Evolutionary conservation across 2,888 invertebrate genomes (phyloP).

Genomic region (Mystacides longicornis): DNA sequence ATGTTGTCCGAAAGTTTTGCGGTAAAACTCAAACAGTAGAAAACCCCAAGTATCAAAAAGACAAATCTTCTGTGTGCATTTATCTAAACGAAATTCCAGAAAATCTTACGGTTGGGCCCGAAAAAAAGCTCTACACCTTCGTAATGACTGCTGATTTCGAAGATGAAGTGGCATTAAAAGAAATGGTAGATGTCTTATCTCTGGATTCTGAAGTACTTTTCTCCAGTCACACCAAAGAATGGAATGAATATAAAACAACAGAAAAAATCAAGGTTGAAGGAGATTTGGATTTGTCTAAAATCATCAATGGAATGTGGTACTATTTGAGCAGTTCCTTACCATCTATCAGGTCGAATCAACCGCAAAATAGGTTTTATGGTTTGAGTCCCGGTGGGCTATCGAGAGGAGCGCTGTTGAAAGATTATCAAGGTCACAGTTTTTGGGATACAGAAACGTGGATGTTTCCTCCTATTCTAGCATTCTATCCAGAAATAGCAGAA

Average conservation of each 20-base stretch:
- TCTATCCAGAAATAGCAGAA: slow-evolving; percentile 32
- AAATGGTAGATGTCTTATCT: slow-evolving; percentile 30
- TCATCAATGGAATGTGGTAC: slow-evolving; percentile 28
- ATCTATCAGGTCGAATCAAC: slow-evolving; percentile 31
- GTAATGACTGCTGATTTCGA: slow-evolving; percentile 33
- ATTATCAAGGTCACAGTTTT: slow-evolving; percentile 40
- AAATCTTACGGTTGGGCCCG: background rate
- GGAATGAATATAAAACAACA: background rate
- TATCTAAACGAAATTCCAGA: slow-evolving; percentile 19
- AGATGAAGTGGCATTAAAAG: slow-evolving; percentile 32
- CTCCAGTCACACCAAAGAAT: background rate
- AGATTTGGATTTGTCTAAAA: slow-evolving; percentile 13
- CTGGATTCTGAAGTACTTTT: background rate
- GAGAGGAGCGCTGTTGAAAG: slow-evolving; percentile 32
- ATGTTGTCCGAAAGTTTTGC: slow-evolving; percentile 13
- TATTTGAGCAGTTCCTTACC: slow-evolving; percentile 37
- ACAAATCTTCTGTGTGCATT: slow-evolving; percentile 17
- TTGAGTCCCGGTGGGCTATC: slow-evolving; percentile 38
- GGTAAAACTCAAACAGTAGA: slow-evolving; percentile 20
- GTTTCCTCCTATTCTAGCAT: slow-evolving; percentile 34
- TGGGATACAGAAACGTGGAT: slow-evolving; percentile 45
- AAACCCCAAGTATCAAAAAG: slow-evolving; percentile 21
- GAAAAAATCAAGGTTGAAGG: background rate
- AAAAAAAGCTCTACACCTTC: slow-evolving; percentile 24
- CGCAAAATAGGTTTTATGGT: slow-evolving; percentile 31